Conservation (phyloP, 2,113 vertebrate species). For the Hystrix brachyura region DNA sequence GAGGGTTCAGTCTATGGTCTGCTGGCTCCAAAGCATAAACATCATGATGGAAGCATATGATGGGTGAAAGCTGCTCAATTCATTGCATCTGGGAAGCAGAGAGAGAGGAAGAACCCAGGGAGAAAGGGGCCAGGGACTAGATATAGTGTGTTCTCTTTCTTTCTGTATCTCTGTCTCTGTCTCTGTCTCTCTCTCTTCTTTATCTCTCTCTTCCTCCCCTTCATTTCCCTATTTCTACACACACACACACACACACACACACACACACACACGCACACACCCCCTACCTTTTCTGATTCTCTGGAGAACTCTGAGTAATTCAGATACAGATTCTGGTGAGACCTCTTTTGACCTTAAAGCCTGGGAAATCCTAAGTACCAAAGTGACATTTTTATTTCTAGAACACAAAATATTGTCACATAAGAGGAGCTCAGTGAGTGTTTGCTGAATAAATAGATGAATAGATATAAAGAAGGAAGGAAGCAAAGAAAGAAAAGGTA, state of each 20-base stretch:
- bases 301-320: conserved; percentile 5
- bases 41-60: background rate
- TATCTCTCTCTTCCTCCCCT: background rate
- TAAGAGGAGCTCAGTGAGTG: background rate
- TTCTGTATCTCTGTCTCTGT: background rate
- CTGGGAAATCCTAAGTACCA: background rate
- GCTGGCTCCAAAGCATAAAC: background rate
- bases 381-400: conserved; percentile 42
- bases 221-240: background rate
- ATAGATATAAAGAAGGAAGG: background rate
- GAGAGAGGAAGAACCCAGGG: background rate
- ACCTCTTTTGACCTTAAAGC: conserved; percentile 20
- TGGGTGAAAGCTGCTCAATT: background rate
- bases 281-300: background rate
- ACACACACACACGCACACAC: background rate
- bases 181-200: background rate
- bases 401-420: conserved; percentile 23
- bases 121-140: background rate
- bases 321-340: conserved; percentile 36
- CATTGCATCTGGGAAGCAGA: background rate
- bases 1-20: background rate
- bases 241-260: background rate
- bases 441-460: background rate
- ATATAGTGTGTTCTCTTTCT: background rate
- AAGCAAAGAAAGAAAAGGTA: background rate